Evolutionary conservation across 2,113 vertebrate species (phyloP), one percentile per base, ranked within the genome.

Genomic region (Leptobrachium ailaonicum): DNA sequence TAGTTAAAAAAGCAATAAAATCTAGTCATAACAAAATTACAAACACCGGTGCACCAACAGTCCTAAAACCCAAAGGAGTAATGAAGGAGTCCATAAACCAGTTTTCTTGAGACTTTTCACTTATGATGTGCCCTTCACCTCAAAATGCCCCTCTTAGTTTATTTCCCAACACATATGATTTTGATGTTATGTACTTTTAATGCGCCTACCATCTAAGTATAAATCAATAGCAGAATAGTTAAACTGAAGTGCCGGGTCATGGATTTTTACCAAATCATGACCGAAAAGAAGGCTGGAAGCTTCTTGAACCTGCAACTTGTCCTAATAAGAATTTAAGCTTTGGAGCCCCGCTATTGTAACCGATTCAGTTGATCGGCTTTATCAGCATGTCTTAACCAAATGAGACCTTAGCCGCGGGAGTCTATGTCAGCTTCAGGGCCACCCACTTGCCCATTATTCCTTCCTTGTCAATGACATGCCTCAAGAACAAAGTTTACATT

Each of bases 401-500:
- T 88, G 90, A 93, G 92, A 93, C 91, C 91, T 89, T 90, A 93
- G 89, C 94, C 91, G 93, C 93, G 87, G 93, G 92, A 91, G 89
- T 92, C 91, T 94, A 91, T 91, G 95, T 93, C 94, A 94, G 92
- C 93, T 81, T 95, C 90, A 93, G 93, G 97, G 94, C 97, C 97
- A 99, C 97, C 97, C 98, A 99, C 95, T 94, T 95, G 90, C 95
- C 95, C 94, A 96, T 98, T 98, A 96, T 96, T 92, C 88, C 92
- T 90, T 85, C 88, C 93, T 96, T 90, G 95, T 95, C 96, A 95
- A 91, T 94, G 95, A 96, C 97, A 96, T 96, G 96, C 97, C 96
- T 97, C 92, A 94, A 94, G 96, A 95, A 99, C 97, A 99, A 99
- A 98, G 97, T 96, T 95, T 95, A 97, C 95, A 98, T 99, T 98